phyloP scores from a whole-genome alignment of 1,140 invertebrate species.

The Drosophila kohkoa region DNA sequence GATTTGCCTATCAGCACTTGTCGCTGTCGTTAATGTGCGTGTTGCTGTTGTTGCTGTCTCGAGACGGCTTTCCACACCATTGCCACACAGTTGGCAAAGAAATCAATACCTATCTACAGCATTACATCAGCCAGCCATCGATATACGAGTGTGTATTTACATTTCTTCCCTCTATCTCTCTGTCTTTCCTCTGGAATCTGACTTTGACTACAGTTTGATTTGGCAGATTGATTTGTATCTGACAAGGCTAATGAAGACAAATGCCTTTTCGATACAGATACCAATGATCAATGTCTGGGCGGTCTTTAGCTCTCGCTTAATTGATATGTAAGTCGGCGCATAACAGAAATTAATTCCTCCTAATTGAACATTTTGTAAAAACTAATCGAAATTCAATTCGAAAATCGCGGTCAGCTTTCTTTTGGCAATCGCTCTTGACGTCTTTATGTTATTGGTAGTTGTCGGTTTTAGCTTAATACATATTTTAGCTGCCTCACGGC shows the following conservation, averaged over 20 bases:
- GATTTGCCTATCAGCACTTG: constrained; percentile 72
- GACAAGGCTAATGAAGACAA: constrained; percentile 71
- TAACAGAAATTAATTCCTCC: constrained; percentile 37
- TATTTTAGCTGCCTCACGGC: background rate
- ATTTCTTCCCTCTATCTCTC: constrained; percentile 26
- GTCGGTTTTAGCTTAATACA: background rate
- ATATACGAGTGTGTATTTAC: constrained; percentile 46
- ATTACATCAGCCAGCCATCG: constrained; percentile 64
- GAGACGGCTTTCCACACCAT: constrained; percentile 63
- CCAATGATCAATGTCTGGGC: constrained; percentile 54
- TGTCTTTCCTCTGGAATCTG: background rate
- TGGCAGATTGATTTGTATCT: constrained; percentile 71
- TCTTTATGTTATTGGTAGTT: constrained; percentile 20
- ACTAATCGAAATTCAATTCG: constrained; percentile 37
- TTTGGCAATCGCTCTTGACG: constrained; percentile 22
- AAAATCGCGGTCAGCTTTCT: constrained; percentile 38
- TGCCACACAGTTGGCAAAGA: constrained; percentile 74
- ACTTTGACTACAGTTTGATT: constrained; percentile 22
- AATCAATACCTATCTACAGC: constrained; percentile 61
- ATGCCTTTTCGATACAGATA: constrained; percentile 50
- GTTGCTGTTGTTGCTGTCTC: constrained; percentile 30
- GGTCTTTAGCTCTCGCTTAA: constrained; percentile 53
- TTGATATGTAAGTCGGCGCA: constrained; percentile 51
- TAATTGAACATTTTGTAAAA: constrained; percentile 53
- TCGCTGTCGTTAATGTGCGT: constrained; percentile 33